Conservation (phyloP, 2,113 vertebrate species). For the Silurus meridionalis region DNA sequence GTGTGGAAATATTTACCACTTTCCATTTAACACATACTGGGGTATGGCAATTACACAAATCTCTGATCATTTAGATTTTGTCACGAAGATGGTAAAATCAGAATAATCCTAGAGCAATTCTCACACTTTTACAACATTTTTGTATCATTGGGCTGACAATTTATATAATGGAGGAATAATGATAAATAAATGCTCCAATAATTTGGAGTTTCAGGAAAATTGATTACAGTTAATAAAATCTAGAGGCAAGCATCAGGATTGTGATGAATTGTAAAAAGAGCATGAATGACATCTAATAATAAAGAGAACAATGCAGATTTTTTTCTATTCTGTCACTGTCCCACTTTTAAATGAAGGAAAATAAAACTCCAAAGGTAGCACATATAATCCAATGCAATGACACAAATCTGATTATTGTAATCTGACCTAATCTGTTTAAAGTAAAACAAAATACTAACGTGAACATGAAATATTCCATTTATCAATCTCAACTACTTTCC, state of each 20-base stretch:
- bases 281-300: not conserved
- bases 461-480: not conserved
- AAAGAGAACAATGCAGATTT: not conserved
- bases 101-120: not conserved
- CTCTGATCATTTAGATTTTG: not conserved
- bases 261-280: not conserved
- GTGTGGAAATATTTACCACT: not conserved
- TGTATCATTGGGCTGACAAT: not conserved
- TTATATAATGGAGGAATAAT: not conserved
- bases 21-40: not conserved
- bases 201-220: not conserved
- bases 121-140: not conserved
- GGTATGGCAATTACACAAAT: not conserved
- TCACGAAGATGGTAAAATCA: not conserved
- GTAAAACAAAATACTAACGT: no score
- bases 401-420: not conserved
- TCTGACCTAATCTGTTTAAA: not conserved
- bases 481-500: not conserved
- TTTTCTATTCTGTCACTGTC: not conserved
- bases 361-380: not conserved
- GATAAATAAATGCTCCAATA: not conserved
- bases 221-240: not conserved
- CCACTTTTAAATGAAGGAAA: not conserved
- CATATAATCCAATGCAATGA: not conserved
- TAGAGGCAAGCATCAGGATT: not conserved